phyloP scores from a whole-genome alignment of 2,113 vertebrate species.

The Picathartes gymnocephalus region DNA sequence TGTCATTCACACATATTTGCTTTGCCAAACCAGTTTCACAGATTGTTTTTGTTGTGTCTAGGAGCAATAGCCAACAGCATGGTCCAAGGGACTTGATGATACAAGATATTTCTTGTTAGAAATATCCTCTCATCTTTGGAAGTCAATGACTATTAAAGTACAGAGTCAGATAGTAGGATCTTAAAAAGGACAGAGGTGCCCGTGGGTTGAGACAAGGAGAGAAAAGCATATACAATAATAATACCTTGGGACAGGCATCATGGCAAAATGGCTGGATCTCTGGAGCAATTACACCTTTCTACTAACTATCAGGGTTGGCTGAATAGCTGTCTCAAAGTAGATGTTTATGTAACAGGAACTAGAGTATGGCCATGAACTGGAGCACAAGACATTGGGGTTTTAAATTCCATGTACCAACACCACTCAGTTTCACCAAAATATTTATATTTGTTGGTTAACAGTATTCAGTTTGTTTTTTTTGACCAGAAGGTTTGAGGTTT shows the following conservation, averaged over 20 bases:
- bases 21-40: background rate
- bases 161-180: background rate
- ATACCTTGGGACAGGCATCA: background rate
- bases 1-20: background rate
- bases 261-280: background rate
- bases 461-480: background rate
- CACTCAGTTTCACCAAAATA: background rate
- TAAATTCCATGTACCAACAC: background rate
- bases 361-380: background rate
- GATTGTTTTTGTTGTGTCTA: background rate
- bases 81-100: background rate
- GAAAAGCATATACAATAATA: background rate
- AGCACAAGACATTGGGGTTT: background rate
- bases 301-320: background rate
- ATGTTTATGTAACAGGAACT: background rate
- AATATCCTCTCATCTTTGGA: background rate
- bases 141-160: background rate
- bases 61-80: background rate
- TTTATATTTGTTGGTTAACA: background rate
- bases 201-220: background rate
- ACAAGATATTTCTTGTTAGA: background rate
- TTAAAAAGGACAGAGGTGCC: background rate
- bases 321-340: background rate
- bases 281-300: background rate
- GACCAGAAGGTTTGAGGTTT: fast-evolving